Evolutionary conservation across 2,113 vertebrate genomes (phyloP), one percentile per base, ranked within the genome.

Genomic region (Gopherus evgoodei): DNA sequence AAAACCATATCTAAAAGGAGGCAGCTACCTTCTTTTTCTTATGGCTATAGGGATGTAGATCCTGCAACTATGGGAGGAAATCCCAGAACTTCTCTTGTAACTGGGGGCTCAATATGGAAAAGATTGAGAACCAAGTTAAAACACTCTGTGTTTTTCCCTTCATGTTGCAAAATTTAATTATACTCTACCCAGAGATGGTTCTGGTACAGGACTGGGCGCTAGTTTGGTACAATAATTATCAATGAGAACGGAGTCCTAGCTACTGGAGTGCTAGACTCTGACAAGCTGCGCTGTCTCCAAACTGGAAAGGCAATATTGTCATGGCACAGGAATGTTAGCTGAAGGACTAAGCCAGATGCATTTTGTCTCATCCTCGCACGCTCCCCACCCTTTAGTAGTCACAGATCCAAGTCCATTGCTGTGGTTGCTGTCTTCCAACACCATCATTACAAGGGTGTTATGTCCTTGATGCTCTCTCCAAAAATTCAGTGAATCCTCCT

Each of bases 51-150:
- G 44, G 14, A 31, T 50, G 95, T 87, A 53, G 93, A 89, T 92
- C 95, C 82, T 90, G 35, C 82, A 94, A 83, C 84, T 94, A 79
- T 90, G n/a, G 12, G 17, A 84, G 87, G 42, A 56, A 56, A 25
- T 56, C 54, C 62, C 16, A 65, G 31, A 65, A 44, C 27, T 9
- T 94, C 89, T 92, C 0, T 0, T 84, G 22, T 31, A 88, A 88
- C 82, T 65, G 84, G 72, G 25, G 35, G 90, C 93, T 92, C 96
- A 89, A 93, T 57, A 90, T 89, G 62, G 81, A 87, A 94, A 57
- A n/a, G 52, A 92, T 87, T n/a, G 53, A 90, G 87, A 92, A 88
- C 81, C 75, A 86, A 88, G 86, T 95, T 95, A 87, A 88, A 76
- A 89, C 82, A 53, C 4, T 44, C 62, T 65, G 56, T 88, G 16